These are phyloP conservation scores for Drosophila recens DNA, from an alignment of 2,888 invertebrate species.

Conservation along the genomic window DNA sequence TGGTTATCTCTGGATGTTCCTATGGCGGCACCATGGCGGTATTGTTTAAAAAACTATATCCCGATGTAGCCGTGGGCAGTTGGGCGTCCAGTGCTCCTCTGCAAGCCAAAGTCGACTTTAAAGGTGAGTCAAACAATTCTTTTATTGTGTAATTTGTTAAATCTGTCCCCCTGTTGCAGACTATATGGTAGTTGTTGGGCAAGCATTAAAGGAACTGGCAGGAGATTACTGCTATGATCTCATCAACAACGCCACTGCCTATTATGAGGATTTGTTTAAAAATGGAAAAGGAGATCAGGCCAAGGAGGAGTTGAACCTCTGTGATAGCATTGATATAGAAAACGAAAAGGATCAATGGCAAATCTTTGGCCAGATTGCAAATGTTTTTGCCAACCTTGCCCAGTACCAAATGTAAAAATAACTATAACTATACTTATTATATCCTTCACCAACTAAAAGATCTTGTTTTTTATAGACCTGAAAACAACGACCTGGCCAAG, in stretches of 20 bases:
- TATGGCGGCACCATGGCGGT: conserved; percentile 89
- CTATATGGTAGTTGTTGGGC: conserved; percentile 73
- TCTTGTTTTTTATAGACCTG: conserved; percentile 37
- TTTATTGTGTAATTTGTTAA: neutral
- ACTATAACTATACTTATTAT: too few species aligned
- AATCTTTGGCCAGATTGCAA: conserved; percentile 72
- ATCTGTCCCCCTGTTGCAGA: conserved; percentile 33
- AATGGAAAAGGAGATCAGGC: conserved; percentile 46
- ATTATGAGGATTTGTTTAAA: conserved; percentile 59
- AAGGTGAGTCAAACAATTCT: conserved; percentile 51
- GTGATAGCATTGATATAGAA: conserved; percentile 58
- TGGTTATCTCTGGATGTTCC: conserved; percentile 87
- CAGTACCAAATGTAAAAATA: conserved; percentile 68
- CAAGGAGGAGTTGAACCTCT: conserved; percentile 66
- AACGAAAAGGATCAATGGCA: conserved; percentile 65
- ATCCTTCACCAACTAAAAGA: neutral
- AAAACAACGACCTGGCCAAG: conserved; percentile 43
- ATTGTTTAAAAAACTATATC: conserved; percentile 88
- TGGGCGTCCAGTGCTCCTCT: conserved; percentile 89
- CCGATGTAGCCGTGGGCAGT: conserved; percentile 87
- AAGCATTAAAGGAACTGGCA: conserved; percentile 59
- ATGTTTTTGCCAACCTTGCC: conserved; percentile 70
- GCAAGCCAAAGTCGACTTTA: conserved; percentile 87
- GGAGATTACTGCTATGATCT: conserved; percentile 70
- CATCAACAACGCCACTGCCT: conserved; percentile 64